Evolutionary conservation across 2,888 invertebrate species (phyloP), one percentile per base, ranked within the genome.

Genomic region (Idaea straminata): DNA sequence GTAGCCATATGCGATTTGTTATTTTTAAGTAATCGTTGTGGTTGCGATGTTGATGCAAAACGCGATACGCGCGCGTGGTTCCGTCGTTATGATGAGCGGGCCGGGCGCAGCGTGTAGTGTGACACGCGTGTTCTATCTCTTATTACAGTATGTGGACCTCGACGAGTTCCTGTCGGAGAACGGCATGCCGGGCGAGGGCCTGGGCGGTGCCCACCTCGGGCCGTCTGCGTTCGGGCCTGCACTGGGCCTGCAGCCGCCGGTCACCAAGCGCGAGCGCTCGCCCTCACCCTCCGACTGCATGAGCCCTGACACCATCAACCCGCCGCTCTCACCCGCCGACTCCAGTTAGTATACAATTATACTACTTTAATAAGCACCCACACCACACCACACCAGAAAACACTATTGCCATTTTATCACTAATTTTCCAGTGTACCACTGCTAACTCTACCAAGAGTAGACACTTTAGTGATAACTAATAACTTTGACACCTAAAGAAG

Each of bases 111-210:
- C 15, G 15, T 58, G 15, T 15, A 3, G 58, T 15, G 59, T 15
- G 59, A 16, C 47, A 47, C 15, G 59, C 59, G 59, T 25, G 59
- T 16, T n/a, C 16, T 58, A 15, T 58, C 58, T 58, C 58, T 74
- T 84, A 81, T 94, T 94, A 77, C 94, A 98, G 97, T 98, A 98
- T 92, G 98, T 98, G 94, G 98, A 98, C 94, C 94, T 99, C 93
- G 98, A 99, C 93, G 98, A 98, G 94, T 98, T 98, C 93, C 95
- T 98, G 83, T 97, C 97, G 84, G 98, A 98, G 93, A 98, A 98
- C 89, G 98, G 97, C 80, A 97, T 98, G 91, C 97, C 97, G 74
- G 95, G 96, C 88, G 97, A 97, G 86, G 95, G 94, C 0, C 91
- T 95, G 85, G 94, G 93, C 69, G 94, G 95, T 76, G 94, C 95